A percentile compares a stretch with the other conserved stretches of the same genome.
Conservation (phyloP, 2,888 invertebrate species). For the Caenorhabditis panamensis region DNA sequence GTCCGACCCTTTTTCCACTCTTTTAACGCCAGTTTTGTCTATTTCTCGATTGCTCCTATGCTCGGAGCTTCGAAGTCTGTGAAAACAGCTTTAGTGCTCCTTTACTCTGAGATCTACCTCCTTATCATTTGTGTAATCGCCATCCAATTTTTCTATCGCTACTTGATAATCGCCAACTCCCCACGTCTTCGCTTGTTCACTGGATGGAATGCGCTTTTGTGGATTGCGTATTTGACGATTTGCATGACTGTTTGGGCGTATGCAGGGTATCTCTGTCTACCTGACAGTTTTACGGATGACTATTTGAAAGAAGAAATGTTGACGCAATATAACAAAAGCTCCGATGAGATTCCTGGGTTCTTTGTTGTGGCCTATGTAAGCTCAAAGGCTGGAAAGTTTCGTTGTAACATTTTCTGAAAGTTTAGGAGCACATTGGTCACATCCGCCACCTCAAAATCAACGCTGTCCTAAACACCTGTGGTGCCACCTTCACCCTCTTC, state of each 20-base stretch:
- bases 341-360: background rate
- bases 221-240: background rate
- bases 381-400: background rate
- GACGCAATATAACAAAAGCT: background rate
- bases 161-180: background rate
- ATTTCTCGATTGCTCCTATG: background rate
- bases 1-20: constrained; percentile 13
- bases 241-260: background rate
- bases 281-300: no score
- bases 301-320: background rate
- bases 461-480: background rate
- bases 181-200: background rate
- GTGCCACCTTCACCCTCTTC: background rate
- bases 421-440: background rate
- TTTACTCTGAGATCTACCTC: background rate
- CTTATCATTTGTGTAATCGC: background rate
- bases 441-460: background rate
- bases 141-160: background rate
- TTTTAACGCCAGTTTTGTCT: constrained; percentile 9
- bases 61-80: background rate
- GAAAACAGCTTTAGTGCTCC: background rate
- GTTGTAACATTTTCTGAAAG: background rate
- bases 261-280: background rate
- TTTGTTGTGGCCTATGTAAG: background rate
- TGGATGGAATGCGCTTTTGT: background rate